Base-by-base conservation (phyloP, 2,113 vertebrate genomes). In the Hemiscyllium ocellatum region DNA sequence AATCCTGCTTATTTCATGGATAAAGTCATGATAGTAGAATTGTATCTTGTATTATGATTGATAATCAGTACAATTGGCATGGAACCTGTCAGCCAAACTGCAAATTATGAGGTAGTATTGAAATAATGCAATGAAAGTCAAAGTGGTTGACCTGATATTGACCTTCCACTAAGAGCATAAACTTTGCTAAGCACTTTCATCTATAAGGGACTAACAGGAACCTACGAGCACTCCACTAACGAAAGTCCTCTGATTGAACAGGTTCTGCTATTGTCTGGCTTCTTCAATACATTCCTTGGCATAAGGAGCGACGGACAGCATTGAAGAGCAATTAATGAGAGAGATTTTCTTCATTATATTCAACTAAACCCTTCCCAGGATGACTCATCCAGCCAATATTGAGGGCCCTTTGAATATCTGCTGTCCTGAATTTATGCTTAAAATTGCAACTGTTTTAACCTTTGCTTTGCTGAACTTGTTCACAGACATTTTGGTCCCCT, bases 41-140 rank as follows among this genome's bases (percentile, higher is more conserved):
- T 95, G 94, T 50, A 95, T 37, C 94, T 90, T 95, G 94, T 95
- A 95, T 95, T 95, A 72, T 95, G 94, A 95, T 95, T 50, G 72
- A 72, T 95, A 72, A 72, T 95, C 94, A 95, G 94, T 19, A 52
- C 94, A 72, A 72, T 95, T 72, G 94, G 42, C 94, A 95, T 95
- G 68, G 12, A 52, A 68, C 24, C 69, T 95, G 68, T 76, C 68
- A 76, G 33, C 68, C 22, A 95, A 69, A 12, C 69, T 72, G 69
- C 42, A 95, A 95, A 72, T 95, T 95, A 95, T 95, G 94, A 95
- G 94, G 42, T 47, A 33, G 42, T 76, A 52, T 95, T 29, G 68
- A 72, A 95, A 95, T 95, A 95, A 72, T 76, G 69, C 94, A 95
- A 95, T 95, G 69, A 72, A 95, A 29, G 94, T 95, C 94, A 72